These are phyloP conservation scores for Actias luna DNA, from an alignment of 2,888 invertebrate genomes.

Conservation along the genomic window DNA sequence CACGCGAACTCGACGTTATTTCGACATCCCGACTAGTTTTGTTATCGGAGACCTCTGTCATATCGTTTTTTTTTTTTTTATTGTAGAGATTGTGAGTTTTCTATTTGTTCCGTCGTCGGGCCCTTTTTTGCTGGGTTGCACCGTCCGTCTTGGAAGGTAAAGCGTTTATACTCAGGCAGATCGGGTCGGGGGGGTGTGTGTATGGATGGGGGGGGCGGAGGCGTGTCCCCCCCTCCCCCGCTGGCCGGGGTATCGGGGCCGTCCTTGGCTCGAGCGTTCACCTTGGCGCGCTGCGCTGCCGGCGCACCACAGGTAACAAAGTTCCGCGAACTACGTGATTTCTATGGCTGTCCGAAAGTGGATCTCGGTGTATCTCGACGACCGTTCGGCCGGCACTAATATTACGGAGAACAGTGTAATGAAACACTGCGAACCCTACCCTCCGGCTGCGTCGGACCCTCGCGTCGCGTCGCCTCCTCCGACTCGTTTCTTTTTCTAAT, in stretches of 20 bases:
- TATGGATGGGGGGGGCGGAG: constrained; percentile 37
- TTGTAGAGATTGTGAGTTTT: constrained; percentile 53
- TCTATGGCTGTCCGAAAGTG: constrained; percentile 78
- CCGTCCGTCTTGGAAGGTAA: constrained; percentile 71
- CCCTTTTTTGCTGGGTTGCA: constrained; percentile 76
- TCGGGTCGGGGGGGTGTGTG: constrained; percentile 34
- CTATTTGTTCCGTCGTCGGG: constrained; percentile 78
- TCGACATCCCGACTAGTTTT: constrained; percentile 64
- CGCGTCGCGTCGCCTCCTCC: constrained; percentile 31
- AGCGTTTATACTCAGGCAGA: constrained; percentile 67
- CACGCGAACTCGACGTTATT: constrained; percentile 67
- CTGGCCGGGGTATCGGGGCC: constrained; percentile 71
- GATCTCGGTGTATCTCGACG: constrained; percentile 58
- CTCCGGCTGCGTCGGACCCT: constrained; percentile 33
- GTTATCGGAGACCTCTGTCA: constrained; percentile 67
- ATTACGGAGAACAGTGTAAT: constrained; percentile 66
- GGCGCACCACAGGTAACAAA: constrained; percentile 79
- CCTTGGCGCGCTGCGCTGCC: constrained; percentile 77
- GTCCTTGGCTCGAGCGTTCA: constrained; percentile 82
- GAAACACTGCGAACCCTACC: constrained; percentile 46
- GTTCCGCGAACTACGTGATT: constrained; percentile 81
- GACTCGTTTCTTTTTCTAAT: constrained; percentile 50
- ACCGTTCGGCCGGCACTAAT: constrained; percentile 58
- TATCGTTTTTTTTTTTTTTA: constrained; percentile 59
- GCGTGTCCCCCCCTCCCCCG: constrained; percentile 39